Evolutionary conservation across 1,140 invertebrate genomes (phyloP).

Genomic region (Helicorthomorpha holstii): DNA sequence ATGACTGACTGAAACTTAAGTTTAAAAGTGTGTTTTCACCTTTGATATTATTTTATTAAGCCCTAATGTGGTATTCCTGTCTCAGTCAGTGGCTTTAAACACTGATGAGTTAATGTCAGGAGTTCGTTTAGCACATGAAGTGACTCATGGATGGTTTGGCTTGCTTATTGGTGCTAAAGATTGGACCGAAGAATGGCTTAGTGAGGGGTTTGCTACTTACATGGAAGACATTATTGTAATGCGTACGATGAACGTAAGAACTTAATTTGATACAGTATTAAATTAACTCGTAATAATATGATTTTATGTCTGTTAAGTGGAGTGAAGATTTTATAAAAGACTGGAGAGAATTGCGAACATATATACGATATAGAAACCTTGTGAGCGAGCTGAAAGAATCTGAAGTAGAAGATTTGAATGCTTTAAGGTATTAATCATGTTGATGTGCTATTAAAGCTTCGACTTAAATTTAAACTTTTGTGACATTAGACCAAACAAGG

Average conservation of each 20-base stretch:
- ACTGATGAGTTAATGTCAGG: constrained; percentile 20
- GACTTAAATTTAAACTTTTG: too few species aligned
- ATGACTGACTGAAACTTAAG: too few species aligned
- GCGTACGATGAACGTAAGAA: constrained; percentile 13
- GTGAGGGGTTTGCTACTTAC: constrained; percentile 31
- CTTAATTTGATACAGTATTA: too few species aligned
- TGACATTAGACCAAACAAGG: too few species aligned
- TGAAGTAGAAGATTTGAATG: too few species aligned
- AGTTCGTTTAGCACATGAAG: constrained; percentile 26
- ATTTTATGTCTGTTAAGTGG: neutral
- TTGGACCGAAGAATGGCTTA: constrained; percentile 34
- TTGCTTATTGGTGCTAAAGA: constrained; percentile 26
- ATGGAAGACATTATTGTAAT: constrained; percentile 26
- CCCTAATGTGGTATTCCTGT: constrained; percentile 28
- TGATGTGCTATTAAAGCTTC: too few species aligned
- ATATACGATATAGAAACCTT: constrained; percentile 17
- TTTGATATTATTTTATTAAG: constrained; percentile 17
- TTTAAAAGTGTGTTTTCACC: too few species aligned
- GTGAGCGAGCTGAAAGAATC: neutral
- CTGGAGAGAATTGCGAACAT: constrained; percentile 8
- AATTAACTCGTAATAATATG: too few species aligned
- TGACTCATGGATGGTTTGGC: constrained; percentile 30
- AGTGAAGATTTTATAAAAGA: constrained; percentile 6
- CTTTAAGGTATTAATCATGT: too few species aligned
- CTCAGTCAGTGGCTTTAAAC: constrained; percentile 24